These are phyloP conservation scores for Nothocercus julius DNA, from an alignment of 2,113 vertebrate species.

Conservation along the genomic window DNA sequence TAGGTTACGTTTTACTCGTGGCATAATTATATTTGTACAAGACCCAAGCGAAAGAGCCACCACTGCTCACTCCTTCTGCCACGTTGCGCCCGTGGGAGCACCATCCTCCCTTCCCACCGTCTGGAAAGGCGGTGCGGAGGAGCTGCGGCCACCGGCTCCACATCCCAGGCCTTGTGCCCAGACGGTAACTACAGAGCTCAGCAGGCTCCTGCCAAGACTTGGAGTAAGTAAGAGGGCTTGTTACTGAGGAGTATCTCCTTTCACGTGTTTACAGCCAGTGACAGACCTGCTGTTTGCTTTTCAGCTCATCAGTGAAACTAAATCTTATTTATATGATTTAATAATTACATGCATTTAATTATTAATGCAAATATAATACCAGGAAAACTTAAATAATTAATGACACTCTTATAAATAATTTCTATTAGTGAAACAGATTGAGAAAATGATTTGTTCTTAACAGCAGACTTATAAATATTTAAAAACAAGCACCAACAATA, in stretches of 20 bases:
- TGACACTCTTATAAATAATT: slow-evolving; percentile 83
- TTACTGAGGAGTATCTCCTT: slow-evolving; percentile 30
- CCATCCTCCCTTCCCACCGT: accelerated
- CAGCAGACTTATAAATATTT: slow-evolving; percentile 80
- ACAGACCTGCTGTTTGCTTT: slow-evolving; percentile 76
- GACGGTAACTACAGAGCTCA: neutral
- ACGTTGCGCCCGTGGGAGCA: accelerated
- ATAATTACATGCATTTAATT: slow-evolving; percentile 83
- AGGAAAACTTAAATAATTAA: slow-evolving; percentile 84
- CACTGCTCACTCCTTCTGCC: neutral
- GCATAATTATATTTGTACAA: neutral
- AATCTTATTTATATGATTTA: slow-evolving; percentile 82
- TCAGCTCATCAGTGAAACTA: slow-evolving; percentile 77
- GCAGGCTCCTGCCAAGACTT: neutral
- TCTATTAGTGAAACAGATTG: slow-evolving; percentile 80
- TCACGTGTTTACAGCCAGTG: slow-evolving; percentile 58
- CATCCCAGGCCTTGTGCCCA: no score
- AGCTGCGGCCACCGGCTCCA: neutral
- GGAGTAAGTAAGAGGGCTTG: neutral
- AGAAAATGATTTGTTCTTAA: slow-evolving; percentile 82
- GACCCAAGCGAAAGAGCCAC: neutral
- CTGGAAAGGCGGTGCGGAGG: neutral
- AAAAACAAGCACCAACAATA: slow-evolving; percentile 60
- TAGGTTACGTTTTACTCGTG: neutral
- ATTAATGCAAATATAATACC: slow-evolving; percentile 83